Conservation (phyloP, 2,888 invertebrate genomes). For the Hydropsyche betteni region DNA sequence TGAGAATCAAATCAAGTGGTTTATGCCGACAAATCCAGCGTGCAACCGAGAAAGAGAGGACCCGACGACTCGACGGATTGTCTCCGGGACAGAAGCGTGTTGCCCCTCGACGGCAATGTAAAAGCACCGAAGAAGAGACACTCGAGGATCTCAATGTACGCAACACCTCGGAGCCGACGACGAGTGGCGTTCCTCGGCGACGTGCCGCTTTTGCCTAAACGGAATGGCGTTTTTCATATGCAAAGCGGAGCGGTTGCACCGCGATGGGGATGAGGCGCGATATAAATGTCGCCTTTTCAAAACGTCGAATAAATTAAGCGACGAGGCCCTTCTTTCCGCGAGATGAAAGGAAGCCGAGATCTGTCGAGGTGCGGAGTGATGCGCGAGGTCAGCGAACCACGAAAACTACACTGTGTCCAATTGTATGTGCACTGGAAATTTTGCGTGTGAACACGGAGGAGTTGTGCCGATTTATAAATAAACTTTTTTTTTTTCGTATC, state of each 20-base stretch:
- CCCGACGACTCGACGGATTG: conserved; percentile 21
- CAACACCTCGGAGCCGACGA: no score
- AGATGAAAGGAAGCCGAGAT: conserved; percentile 42
- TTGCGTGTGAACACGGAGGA: no score
- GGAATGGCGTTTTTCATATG: conserved; percentile 25
- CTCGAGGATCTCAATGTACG: background rate
- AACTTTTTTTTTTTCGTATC: no score
- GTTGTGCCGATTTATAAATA: no score
- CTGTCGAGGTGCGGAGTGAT: background rate
- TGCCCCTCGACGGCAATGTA: background rate
- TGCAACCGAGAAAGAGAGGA: conserved; percentile 7
- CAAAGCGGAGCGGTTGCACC: conserved; percentile 1
- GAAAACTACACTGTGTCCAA: conserved; percentile 9
- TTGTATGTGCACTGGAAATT: background rate
- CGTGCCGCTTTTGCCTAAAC: conserved; percentile 28
- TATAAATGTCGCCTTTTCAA: conserved; percentile 35
- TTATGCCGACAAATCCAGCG: conserved; percentile 27
- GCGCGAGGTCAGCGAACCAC: conserved; percentile 36
- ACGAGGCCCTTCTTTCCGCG: conserved; percentile 27
- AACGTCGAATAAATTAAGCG: conserved; percentile 34
- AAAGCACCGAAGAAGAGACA: background rate
- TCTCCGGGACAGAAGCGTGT: background rate
- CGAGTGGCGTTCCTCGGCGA: no score
- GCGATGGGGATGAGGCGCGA: background rate
- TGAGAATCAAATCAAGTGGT: conserved; percentile 25